Evolutionary conservation across 2,113 vertebrate species (phyloP).

Genomic region (Plecturocebus donacophilus): DNA sequence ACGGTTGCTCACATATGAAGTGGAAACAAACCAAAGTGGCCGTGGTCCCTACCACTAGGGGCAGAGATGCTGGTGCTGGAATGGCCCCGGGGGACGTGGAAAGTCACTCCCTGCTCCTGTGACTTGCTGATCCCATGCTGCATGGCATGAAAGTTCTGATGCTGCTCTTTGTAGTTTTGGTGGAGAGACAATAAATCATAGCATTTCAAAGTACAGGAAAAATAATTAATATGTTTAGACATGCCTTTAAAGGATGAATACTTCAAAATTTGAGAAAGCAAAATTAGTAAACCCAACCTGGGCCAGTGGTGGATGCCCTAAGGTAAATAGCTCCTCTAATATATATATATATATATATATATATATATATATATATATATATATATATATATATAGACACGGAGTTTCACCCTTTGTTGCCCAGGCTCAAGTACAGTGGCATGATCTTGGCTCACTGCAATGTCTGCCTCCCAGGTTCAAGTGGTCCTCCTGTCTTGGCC

Average conservation of each 20-base stretch:
- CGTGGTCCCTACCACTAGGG: fast-evolving
- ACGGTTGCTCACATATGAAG: fast-evolving
- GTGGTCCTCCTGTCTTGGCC: too few species aligned
- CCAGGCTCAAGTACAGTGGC: too few species aligned
- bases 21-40: fast-evolving
- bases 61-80: neutral
- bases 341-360: too few species aligned
- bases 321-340: neutral
- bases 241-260: neutral
- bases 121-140: fast-evolving
- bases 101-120: too few species aligned
- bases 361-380: too few species aligned
- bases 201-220: neutral
- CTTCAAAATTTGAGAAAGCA: neutral
- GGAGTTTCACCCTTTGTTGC: too few species aligned
- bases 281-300: neutral
- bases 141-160: fast-evolving
- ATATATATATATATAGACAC: too few species aligned
- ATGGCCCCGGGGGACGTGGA: neutral
- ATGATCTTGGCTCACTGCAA: too few species aligned
- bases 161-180: neutral
- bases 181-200: neutral
- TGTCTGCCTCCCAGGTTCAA: too few species aligned
- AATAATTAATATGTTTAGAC: neutral
- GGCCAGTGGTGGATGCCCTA: neutral